These are phyloP conservation scores for Harpagifer antarcticus DNA, from an alignment of 2,797 vertebrate genomes.

Conservation along the genomic window DNA sequence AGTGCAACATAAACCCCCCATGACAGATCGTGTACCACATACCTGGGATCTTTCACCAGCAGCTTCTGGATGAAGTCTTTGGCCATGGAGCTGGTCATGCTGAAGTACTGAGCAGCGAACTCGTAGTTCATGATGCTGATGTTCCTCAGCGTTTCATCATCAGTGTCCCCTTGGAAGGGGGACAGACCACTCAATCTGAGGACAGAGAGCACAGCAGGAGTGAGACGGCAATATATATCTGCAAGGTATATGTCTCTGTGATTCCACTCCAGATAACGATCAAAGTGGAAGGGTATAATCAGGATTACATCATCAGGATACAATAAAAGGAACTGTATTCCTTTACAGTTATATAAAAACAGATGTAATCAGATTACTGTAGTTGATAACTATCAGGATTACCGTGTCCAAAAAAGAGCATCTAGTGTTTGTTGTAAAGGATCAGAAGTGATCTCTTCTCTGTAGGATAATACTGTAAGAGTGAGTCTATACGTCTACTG, in stretches of 20 bases:
- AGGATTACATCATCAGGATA: too few relatives aligned
- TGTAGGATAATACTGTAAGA: too few relatives aligned
- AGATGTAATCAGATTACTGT: too few relatives aligned
- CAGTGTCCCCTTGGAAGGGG: conserved; percentile 88
- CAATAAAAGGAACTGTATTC: too few relatives aligned
- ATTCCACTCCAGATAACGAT: neutral
- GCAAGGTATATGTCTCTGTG: neutral
- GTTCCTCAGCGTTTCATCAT: conserved; percentile 85
- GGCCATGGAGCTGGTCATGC: conserved; percentile 82
- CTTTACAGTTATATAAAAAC: too few relatives aligned
- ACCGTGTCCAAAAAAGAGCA: too few relatives aligned
- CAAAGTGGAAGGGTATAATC: neutral
- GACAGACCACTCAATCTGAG: conserved; percentile 87
- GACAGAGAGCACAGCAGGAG: conserved; percentile 18
- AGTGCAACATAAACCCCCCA: too few relatives aligned
- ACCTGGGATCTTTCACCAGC: conserved; percentile 81
- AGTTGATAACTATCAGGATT: too few relatives aligned
- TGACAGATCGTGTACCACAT: conserved; percentile 11
- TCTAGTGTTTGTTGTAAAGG: too few relatives aligned
- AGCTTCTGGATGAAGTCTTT: conserved; percentile 89
- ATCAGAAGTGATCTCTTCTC: neutral
- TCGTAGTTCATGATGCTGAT: conserved; percentile 80
- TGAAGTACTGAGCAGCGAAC: conserved; percentile 82
- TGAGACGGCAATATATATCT: neutral
- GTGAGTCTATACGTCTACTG: too few relatives aligned